Evolutionary conservation across 2,888 invertebrate species (phyloP).

Genomic region (Drosophila multiciliata): DNA sequence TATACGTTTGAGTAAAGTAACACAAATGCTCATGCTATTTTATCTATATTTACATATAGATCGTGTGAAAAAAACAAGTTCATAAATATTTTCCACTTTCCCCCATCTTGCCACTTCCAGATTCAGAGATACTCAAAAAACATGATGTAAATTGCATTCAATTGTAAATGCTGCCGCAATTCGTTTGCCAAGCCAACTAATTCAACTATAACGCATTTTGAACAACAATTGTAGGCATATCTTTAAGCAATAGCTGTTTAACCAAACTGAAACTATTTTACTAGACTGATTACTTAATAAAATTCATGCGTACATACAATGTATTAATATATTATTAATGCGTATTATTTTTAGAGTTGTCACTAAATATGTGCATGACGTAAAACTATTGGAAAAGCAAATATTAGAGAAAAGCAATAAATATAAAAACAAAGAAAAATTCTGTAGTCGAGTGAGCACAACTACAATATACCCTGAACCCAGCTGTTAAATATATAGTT

Average conservation of each 20-base stretch:
- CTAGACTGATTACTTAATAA: conserved; percentile 22
- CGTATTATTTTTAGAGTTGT: conserved; percentile 3
- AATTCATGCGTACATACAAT: conserved; percentile 6
- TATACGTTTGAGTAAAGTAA: neutral
- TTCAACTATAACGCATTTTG: conserved; percentile 34
- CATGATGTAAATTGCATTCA: conserved; percentile 2
- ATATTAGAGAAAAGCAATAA: conserved; percentile 41
- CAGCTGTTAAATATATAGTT: too few species aligned
- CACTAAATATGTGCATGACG: conserved; percentile 40
- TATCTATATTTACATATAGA: neutral
- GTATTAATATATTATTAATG: neutral
- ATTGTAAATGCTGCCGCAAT: conserved; percentile 5
- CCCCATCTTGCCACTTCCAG: neutral
- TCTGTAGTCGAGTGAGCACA: too few species aligned
- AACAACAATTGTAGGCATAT: conserved; percentile 19
- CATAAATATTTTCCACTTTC: neutral
- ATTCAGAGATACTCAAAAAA: neutral
- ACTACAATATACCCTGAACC: too few species aligned
- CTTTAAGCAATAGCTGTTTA: conserved; percentile 20
- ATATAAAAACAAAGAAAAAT: conserved; percentile 16
- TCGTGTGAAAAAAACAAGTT: neutral
- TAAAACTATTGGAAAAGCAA: conserved; percentile 21
- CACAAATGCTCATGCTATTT: neutral
- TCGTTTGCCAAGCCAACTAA: conserved; percentile 17
- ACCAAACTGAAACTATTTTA: conserved; percentile 24